Evolutionary conservation across 35 echinoderm and acorn worm species (phyloP).

Genomic region (Heliocidaris erythrogramma): DNA sequence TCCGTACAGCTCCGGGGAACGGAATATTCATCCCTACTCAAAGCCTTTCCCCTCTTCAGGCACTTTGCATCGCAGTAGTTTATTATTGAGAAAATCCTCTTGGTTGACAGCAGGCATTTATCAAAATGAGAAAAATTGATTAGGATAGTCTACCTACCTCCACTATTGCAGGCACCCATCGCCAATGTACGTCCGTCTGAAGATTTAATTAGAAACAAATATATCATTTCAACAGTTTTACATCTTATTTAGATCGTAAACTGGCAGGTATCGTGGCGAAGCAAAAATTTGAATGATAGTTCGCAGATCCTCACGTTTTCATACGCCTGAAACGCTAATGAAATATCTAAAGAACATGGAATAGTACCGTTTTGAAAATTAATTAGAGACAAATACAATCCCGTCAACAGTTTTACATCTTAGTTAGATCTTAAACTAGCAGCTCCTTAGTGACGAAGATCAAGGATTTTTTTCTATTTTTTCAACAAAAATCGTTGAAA

Average conservation of each 20-base stretch:
- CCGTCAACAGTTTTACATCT: too few relatives aligned
- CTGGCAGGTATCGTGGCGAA: not conserved
- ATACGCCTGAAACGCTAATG: too few relatives aligned
- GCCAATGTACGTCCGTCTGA: not conserved
- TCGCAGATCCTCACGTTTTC: too few relatives aligned
- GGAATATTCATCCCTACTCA: not conserved
- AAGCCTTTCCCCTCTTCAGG: not conserved
- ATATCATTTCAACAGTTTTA: not conserved
- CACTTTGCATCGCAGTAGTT: not conserved
- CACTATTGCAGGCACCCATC: not conserved
- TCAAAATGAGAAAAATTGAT: not conserved
- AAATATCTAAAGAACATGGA: too few relatives aligned
- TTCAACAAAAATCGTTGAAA: too few relatives aligned
- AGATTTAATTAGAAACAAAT: slow-evolving; percentile 6
- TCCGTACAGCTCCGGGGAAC: not conserved
- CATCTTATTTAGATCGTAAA: not conserved
- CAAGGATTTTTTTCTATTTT: too few relatives aligned
- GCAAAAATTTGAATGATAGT: too few relatives aligned
- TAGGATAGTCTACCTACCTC: not conserved
- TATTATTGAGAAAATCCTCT: not conserved
- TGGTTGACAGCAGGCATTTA: not conserved
- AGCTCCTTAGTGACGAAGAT: too few relatives aligned
- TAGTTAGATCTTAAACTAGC: too few relatives aligned
- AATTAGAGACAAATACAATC: too few relatives aligned
- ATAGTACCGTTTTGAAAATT: too few relatives aligned